Evolutionary conservation across 2,888 invertebrate species (phyloP).

Genomic region (Ypsolopha scabrella): DNA sequence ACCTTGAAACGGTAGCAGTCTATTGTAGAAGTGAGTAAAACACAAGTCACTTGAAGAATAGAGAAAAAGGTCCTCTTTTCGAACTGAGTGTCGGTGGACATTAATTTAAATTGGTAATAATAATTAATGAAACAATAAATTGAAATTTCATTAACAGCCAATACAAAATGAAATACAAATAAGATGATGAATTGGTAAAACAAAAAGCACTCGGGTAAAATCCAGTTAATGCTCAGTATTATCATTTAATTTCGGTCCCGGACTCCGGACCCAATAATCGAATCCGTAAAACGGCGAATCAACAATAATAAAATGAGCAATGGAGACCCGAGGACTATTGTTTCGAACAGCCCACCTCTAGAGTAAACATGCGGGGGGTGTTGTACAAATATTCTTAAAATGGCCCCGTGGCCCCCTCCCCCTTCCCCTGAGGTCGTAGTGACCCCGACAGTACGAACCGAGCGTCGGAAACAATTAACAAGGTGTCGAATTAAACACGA

Average conservation of each 20-base stretch:
- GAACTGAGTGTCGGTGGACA: no score
- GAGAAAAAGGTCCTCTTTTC: neutral
- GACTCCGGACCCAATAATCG: constrained; percentile 62
- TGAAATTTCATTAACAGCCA: no score
- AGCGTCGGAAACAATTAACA: constrained; percentile 68
- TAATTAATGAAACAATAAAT: neutral
- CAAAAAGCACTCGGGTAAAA: constrained; percentile 47
- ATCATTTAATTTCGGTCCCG: constrained; percentile 53
- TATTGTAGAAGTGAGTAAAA: no score
- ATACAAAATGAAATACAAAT: no score
- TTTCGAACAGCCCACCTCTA: constrained; percentile 57
- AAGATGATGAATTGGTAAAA: constrained; percentile 4
- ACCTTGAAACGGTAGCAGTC: no score
- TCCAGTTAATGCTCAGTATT: constrained; percentile 66
- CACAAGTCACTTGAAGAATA: no score
- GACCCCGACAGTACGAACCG: constrained; percentile 62
- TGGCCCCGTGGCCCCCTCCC: constrained; percentile 31
- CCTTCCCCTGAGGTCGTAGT: constrained; percentile 30
- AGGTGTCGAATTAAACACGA: constrained; percentile 71
- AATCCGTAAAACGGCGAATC: constrained; percentile 66
- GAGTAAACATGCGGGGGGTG: constrained; percentile 58
- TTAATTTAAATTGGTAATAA: neutral
- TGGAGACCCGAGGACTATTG: constrained; percentile 52
- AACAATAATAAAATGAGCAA: constrained; percentile 71
- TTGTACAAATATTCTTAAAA: constrained; percentile 68